Evolutionary conservation across 1,140 invertebrate genomes (phyloP).

Genomic region (Solenopsis fugax): DNA sequence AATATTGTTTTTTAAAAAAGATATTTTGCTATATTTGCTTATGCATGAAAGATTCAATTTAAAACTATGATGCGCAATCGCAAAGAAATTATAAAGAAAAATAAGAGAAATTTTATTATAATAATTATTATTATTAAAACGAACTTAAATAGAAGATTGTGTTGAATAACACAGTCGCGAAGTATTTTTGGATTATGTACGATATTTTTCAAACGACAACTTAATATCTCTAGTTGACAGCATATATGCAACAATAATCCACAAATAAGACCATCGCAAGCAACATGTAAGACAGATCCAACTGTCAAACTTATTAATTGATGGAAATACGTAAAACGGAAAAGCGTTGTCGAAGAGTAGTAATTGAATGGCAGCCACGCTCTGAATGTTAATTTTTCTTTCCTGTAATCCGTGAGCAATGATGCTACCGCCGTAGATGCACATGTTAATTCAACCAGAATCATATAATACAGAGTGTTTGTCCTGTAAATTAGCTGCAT

Average conservation of each 20-base stretch:
- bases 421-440: neutral
- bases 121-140: conserved; percentile 2
- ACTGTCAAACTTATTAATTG: conserved; percentile 29
- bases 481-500: conserved; percentile 31
- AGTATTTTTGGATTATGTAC: neutral
- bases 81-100: neutral
- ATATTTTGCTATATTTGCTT: neutral
- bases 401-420: conserved; percentile 17
- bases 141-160: conserved; percentile 72
- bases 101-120: neutral
- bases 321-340: conserved; percentile 58
- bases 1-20: neutral
- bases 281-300: conserved; percentile 53
- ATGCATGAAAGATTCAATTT: neutral
- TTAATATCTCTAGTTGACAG: conserved; percentile 70
- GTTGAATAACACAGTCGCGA: conserved; percentile 66
- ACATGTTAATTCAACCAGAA: conserved; percentile 8
- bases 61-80: neutral
- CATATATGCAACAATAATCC: conserved; percentile 64
- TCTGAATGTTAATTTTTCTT: neutral
- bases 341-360: neutral
- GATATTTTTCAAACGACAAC: conserved; percentile 56
- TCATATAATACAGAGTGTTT: conserved; percentile 16
- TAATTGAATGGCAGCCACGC: conserved; percentile 67
- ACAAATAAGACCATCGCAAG: conserved; percentile 68